Evolutionary conservation across 1,140 invertebrate species (phyloP).

Genomic region (Mizuhopecten yessoensis): DNA sequence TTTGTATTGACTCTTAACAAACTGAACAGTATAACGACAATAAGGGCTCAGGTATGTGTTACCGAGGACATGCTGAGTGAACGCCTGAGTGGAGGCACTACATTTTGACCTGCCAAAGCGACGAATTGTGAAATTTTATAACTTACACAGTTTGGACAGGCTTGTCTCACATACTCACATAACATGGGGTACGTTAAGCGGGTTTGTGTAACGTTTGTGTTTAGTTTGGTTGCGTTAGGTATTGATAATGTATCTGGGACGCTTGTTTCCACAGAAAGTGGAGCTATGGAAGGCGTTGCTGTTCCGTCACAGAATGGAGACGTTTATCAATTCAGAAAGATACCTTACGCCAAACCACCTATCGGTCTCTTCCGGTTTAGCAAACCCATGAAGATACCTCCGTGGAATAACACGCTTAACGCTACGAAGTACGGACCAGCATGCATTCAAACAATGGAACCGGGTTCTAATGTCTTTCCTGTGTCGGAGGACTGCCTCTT

Average conservation of each 20-base stretch:
- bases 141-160: no score
- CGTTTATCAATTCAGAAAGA: slow-evolving; percentile 49
- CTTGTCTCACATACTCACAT: no score
- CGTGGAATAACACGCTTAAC: slow-evolving; percentile 42
- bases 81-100: no score
- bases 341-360: slow-evolving; percentile 58
- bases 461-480: neutral
- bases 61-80: no score
- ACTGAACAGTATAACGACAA: no score
- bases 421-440: slow-evolving; percentile 34
- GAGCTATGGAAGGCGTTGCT: neutral
- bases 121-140: no score
- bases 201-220: no score
- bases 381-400: slow-evolving; percentile 46
- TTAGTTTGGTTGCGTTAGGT: no score
- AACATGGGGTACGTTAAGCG: no score
- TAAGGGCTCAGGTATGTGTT: no score
- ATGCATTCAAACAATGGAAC: neutral
- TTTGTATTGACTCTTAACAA: no score
- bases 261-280: neutral
- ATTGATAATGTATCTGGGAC: neutral
- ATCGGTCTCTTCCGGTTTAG: slow-evolving; percentile 47
- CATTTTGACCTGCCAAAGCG: no score
- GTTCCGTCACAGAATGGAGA: neutral
- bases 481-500: slow-evolving; percentile 54